Base-by-base conservation (phyloP, 2,113 vertebrate genomes). In the Rhineura floridana region DNA sequence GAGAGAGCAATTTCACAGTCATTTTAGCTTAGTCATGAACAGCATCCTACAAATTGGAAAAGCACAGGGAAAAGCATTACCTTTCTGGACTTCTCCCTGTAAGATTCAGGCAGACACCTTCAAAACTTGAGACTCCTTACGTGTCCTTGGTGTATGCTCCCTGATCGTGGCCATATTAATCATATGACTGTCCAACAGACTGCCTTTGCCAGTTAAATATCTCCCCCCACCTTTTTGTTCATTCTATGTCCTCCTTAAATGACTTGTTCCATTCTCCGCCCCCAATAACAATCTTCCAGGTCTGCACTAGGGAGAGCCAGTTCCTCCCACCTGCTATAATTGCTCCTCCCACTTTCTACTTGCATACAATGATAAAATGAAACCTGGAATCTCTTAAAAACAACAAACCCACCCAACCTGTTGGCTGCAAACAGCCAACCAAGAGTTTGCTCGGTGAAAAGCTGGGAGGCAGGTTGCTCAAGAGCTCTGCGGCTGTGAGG, bases 301-400 rank as follows among this genome's bases (percentile, higher is more conserved):
- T 88, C 79, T 5, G 19, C 85, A 48, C 88, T 87, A 83, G 87
- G 89, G 90, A 73, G 44, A 87, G 91, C 52, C 36, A 1, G 42
- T 69, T 46, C 87, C 84, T 84, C 91, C 90, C 89, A 91, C 86
- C 90, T 86, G 84, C 39, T 92, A 87, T 91, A 0, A 0, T 87
- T 63, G 93, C 93, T 87, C 94, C 93, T 78, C 93, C 95, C 91
- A 89, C 81, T 33, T 89, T 89, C 81, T 85, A 93, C 93, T 93
- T 92, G 93, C 87, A 89, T 86, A 39, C 84, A 69, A 89, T 12
- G 1, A 36, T 15, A 59, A 86, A 86, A 90, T n/a, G 72, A 83
- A 78, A 77, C 84, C 10, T 46, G 15, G 48, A 59, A 17, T 63
- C 39, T 84, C 59, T 6, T 52, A 84, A 84, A 72, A 88, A 63